A percentile compares a stretch with the other conserved stretches of the same genome.
phyloP scores from a whole-genome alignment of 2,113 vertebrate species.

The Lampris megalopsis region DNA sequence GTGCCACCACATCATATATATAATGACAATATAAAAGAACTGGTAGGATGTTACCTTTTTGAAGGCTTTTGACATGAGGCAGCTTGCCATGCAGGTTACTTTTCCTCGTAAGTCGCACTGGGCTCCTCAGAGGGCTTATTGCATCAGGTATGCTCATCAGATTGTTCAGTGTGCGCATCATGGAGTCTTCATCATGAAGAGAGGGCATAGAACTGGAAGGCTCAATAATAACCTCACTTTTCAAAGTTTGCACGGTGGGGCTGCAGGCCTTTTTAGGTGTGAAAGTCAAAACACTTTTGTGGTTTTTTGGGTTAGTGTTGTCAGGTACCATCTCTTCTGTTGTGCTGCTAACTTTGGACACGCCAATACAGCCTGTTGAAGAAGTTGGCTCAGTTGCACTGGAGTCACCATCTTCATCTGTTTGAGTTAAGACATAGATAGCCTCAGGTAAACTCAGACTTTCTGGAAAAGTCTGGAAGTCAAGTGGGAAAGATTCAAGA shows the following conservation, averaged over 20 bases:
- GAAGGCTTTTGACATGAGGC: constrained; percentile 83
- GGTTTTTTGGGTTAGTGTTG: neutral
- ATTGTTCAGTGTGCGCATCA: constrained; percentile 89
- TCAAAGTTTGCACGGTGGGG: constrained; percentile 61
- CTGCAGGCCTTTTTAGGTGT: constrained; percentile 58
- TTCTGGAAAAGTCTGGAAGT: constrained; percentile 15
- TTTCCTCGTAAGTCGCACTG: constrained; percentile 84
- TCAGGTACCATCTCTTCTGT: constrained; percentile 38
- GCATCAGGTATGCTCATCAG: constrained; percentile 89
- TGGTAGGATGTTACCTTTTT: constrained; percentile 84
- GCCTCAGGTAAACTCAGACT: constrained; percentile 63
- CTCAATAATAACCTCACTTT: constrained; percentile 24
- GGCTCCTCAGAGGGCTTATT: constrained; percentile 95
- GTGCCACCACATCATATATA: neutral
- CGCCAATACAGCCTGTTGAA: constrained; percentile 26
- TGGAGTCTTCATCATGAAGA: constrained; percentile 91
- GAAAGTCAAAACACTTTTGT: neutral
- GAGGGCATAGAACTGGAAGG: constrained; percentile 59
- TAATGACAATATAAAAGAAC: neutral
- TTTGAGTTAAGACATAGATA: constrained; percentile 54
- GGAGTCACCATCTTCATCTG: constrained; percentile 1
- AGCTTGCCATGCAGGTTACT: constrained; percentile 80
- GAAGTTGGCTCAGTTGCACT: constrained; percentile 11
- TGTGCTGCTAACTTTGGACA: constrained; percentile 68
- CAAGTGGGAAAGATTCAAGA: constrained; percentile 53